Base-by-base conservation (phyloP, 2,797 vertebrate species). In the Lophius americanus region DNA sequence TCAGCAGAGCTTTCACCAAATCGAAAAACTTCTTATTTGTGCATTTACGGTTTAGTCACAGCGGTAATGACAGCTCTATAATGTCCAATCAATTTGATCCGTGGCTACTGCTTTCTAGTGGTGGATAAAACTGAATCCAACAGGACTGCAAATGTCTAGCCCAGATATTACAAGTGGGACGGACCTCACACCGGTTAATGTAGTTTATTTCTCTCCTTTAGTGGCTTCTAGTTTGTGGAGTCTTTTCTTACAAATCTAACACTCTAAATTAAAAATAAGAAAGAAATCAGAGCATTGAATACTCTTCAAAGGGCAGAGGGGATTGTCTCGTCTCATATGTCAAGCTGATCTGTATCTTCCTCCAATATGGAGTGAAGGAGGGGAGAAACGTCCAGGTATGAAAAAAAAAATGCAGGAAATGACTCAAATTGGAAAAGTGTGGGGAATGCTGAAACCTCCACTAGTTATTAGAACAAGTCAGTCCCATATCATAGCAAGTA, bases 91-190 rank as follows among this genome's bases (percentile, higher is more conserved):
- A 44, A 35, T 48, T 81, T 60, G 35, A n/a, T 39, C 12, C 1
- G 39, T 42, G 9, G 42, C 14, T 44, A 57, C 44, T 14, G 14
- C 59, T 75, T 68, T 54, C 50, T 13, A 11, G 4, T 8, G 12
- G 0, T 13, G 7, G 49, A 55, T 74, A 35, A 59, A 61, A 55
- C 33, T 38, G 36, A 43, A 77, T 42, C 48, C 60, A 75, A 70
- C 75, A 10, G 69, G 53, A 78, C 76, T 82, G 87, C 88, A 84
- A 88, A 88, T 89, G 84, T 89, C 86, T 86, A 83, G 89, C 88
- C 43, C 23, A 23, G 49, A 35, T 68, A 50, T 73, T 74, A 79
- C 70, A 51, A 23, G 53, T 4, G 6, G 53, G 8, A 9, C 59
- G 81, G 85, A 88, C 88, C 82, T 81, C 88, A 75, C 69, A 78